These are phyloP conservation scores for Pseudotriccus pelzelni DNA, from an alignment of 2,797 vertebrate genomes.

Conservation along the genomic window DNA sequence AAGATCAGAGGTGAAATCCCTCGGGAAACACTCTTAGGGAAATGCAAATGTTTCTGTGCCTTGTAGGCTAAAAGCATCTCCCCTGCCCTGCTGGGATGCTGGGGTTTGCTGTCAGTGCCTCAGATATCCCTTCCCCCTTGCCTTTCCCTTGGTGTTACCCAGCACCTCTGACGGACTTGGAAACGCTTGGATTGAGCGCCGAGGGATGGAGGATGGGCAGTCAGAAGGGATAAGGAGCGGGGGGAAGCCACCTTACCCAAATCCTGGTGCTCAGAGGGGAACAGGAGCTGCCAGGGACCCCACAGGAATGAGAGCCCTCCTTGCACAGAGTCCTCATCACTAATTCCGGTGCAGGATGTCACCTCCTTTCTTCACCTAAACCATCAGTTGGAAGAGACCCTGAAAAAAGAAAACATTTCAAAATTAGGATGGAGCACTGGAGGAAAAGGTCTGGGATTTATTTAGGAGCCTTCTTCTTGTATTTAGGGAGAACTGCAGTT, in stretches of 20 bases:
- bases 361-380: neutral
- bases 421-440: fast-evolving
- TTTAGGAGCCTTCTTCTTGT: neutral
- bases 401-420: neutral
- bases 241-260: neutral
- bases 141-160: neutral
- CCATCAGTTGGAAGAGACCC: neutral
- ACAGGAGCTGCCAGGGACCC: neutral
- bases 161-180: neutral
- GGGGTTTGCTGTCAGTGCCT: neutral
- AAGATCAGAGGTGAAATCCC: neutral
- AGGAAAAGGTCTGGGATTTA: neutral
- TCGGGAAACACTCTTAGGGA: neutral
- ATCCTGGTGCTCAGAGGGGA: neutral
- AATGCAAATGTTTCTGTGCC: neutral
- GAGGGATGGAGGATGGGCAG: neutral
- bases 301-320: neutral
- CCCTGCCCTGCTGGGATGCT: neutral
- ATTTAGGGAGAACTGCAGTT: neutral
- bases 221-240: neutral
- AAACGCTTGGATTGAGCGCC: neutral
- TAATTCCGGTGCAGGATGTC: neutral
- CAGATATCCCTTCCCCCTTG: neutral
- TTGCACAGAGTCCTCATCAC: neutral
- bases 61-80: neutral